Evolutionary conservation across 2,113 vertebrate species (phyloP), one percentile per base, ranked within the genome.

Genomic region (Chloroceryle aenea): DNA sequence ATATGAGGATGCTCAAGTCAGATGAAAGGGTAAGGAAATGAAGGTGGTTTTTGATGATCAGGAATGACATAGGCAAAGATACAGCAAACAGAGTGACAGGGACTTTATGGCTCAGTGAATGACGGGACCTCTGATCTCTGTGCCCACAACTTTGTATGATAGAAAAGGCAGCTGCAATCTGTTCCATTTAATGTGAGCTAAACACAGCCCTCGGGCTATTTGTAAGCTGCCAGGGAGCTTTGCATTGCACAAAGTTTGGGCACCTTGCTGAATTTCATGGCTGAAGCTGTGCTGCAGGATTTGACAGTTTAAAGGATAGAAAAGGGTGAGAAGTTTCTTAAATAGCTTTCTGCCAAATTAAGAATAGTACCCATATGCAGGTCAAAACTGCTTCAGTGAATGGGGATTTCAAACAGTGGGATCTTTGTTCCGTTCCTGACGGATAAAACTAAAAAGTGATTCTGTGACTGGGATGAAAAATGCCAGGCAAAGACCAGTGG

Each of bases 121-220:
- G 93, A 90, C 2, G 0, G 84, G 93, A 95, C 90, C 95, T 95
- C 88, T 95, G 91, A 90, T 96, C 95, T 90, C 82, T 0, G 2
- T 79, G 82, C 93, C 94, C 91, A 89, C 93, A 87, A 36, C 88
- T 95, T 89, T 7, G 61, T 86, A 3, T 71, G 83, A 72, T 56
- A 72, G 90, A 50, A 26, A 43, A 96, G 95, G 96, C 96, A 96
- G 92, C 96, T 94, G 92, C 96, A 95, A 95, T 97, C 93, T 95
- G 95, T 94, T 96, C 73, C 73, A 21, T 90, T 97, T 94, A 88
- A 91, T 48, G 75, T 26, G 66, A 92, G 95, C 90, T 92, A 81
- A 88, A 95, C 92, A 47, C 83, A 94, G 87, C 95, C 96, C 96
- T 90, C 52, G 3, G 96, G 96, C 96, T 96, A 14, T 96, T 96